Evolutionary conservation across 1,140 invertebrate species (phyloP).

Genomic region (Wiebesia pumilae): DNA sequence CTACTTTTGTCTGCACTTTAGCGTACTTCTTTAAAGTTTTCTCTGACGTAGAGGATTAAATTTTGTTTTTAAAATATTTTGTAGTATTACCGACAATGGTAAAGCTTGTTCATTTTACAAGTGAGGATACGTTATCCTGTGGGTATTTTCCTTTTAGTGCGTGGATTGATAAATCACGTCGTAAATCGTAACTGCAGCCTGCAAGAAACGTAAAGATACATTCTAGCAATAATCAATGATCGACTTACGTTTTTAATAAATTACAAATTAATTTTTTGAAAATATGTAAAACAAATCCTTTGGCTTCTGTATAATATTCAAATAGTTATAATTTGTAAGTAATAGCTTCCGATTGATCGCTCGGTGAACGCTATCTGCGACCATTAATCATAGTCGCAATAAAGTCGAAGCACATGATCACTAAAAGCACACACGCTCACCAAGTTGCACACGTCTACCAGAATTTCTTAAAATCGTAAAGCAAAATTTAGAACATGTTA

Average conservation of each 20-base stretch:
- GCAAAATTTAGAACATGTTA: not conserved
- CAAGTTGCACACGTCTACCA: not conserved
- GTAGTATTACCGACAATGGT: not conserved
- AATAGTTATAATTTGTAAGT: no score
- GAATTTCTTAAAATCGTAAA: not conserved
- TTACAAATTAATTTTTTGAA: no score
- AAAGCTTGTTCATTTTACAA: not conserved
- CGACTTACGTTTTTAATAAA: no score
- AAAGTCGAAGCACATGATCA: not conserved
- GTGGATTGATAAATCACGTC: not conserved
- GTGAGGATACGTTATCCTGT: not conserved
- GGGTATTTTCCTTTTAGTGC: not conserved
- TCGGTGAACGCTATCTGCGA: not conserved
- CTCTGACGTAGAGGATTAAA: not conserved
- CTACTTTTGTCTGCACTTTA: not conserved
- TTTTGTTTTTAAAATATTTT: not conserved
- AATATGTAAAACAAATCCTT: no score
- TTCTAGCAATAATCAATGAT: not conserved
- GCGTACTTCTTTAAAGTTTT: not conserved
- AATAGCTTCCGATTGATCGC: no score
- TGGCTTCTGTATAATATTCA: no score
- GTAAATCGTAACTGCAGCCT: not conserved
- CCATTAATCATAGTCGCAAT: not conserved
- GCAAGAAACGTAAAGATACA: not conserved
- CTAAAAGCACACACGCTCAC: not conserved